Conservation (phyloP, 1,140 invertebrate genomes). For the Venustaconcha ellipsiformis region DNA sequence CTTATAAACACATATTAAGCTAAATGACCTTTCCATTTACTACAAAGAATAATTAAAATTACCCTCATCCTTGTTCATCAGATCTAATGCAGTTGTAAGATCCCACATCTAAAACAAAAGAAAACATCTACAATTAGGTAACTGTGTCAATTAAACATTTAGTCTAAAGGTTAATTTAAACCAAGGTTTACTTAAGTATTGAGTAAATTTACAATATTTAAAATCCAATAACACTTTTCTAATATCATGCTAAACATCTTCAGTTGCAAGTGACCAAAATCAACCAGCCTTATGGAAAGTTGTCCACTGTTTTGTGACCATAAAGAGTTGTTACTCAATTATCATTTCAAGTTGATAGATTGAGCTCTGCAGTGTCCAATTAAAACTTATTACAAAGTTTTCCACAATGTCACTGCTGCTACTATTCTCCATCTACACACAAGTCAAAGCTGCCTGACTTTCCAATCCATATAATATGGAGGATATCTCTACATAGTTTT, state of each 20-base stretch:
- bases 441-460: too few relatives aligned
- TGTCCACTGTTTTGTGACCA: neutral
- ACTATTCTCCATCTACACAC: too few relatives aligned
- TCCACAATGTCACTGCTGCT: too few relatives aligned
- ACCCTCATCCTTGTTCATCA: slow-evolving; percentile 74
- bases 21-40: too few relatives aligned
- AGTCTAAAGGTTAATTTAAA: neutral
- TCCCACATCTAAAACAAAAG: slow-evolving; percentile 87
- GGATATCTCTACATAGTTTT: too few relatives aligned
- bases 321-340: too few relatives aligned
- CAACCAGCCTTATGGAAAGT: neutral
- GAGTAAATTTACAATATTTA: neutral
- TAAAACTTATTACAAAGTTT: too few relatives aligned
- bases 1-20: too few relatives aligned
- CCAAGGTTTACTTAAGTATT: neutral
- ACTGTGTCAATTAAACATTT: neutral
- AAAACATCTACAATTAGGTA: slow-evolving; percentile 5
- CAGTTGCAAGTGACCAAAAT: neutral
- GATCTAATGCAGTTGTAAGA: slow-evolving; percentile 93
- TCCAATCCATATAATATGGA: too few relatives aligned
- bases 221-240: neutral
- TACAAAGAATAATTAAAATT: slow-evolving; percentile 15
- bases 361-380: too few relatives aligned
- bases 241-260: neutral
- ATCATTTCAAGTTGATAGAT: too few relatives aligned